Base-by-base conservation (phyloP, 2,888 invertebrate species). In the Listrodromus nycthemerus region DNA sequence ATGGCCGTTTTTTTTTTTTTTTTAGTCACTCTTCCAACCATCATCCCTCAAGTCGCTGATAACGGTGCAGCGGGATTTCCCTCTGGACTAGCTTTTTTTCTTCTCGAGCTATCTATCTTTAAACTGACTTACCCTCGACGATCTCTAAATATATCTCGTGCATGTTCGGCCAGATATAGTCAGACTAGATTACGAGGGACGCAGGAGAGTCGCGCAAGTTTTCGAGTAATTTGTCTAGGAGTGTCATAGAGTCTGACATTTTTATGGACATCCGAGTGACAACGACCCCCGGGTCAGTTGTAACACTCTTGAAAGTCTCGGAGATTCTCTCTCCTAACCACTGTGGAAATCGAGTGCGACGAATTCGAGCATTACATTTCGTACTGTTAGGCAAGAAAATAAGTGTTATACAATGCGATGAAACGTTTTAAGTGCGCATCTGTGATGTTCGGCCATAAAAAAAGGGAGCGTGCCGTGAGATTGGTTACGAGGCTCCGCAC, bases 91-190 rank as follows among this genome's bases (percentile, higher is more conserved):
- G 78, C 37, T 37, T 45, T 16, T 83, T 78, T 66, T 74, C 78
- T 67, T 37, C 71, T 65, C 65, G 52, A n/a, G 8, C 30, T 30
- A 19, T 69, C 48, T 69, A 50, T 69, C 52, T 50, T 50, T 50
- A n/a, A 50, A 69, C 45, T 77, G 45, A 70, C 63, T 80, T 76
- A 45, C 85, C 78, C 83, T 71, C 63, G 71, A 63, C 63, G 65
- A 69, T 48, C 73, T 85, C 85, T 83, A 86, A 85, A 85, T 79
- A 85, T 86, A 85, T 73, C 83, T 16, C 48, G 52, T 33, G 30
- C 55, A 48, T 41, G 75, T 70, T 30, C 27, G 50, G 50, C 75
- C 79, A 45, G 83, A 83, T 83, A 81, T 75, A 85, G 83, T 58
- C 50, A 19, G 33, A 27, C 65, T 58, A n/a, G 52, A 48, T 52